Evolutionary conservation across 1,140 invertebrate genomes (phyloP), one percentile per base, ranked within the genome.

Genomic region (Drosophila pandora): DNA sequence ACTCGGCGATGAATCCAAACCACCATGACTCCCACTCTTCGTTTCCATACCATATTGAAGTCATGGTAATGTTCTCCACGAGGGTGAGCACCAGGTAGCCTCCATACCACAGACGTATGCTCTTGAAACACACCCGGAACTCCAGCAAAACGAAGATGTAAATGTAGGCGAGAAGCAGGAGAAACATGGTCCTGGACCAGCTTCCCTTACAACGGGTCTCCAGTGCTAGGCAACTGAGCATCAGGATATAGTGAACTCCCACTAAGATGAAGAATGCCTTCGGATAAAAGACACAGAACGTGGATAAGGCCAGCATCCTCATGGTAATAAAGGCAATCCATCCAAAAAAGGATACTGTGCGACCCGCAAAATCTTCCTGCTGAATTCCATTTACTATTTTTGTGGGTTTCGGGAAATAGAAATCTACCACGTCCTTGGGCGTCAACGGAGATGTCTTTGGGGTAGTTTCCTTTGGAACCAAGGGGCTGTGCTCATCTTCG

Each of bases 101-200:
- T 34, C 94, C 90, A 57, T 95, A 94, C 93, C 95, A 95, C 25
- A 94, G 92, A 8, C 94, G 93, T 3, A 95, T 93, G 71, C 94
- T 94, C 56, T 94, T 95, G 74, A 96, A 96, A 91, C 94, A 95
- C 45, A 95, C 94, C 74, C 95, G 95, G 71, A 96, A 95, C 79
- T 96, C 95, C 70, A 96, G 94, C 23, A 96, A 91, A 81, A 95
- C 95, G 81, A 95, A 94, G 30, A 96, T 92, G 74, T 95, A 96
- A 52, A 96, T 93, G 59, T 95, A 93, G 28, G 94, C 95, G 1
- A 96, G 93, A 90, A 93, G 95, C 59, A 94, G 92, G 91, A 93
- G 95, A 90, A 93, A 95, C 0, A 90, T 41, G 34, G 90, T 92
- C 69, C 93, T 90, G 55, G 88, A 92, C 55, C 93, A 89, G 10